phyloP scores from a whole-genome alignment of 23 tunicate species.

The Pegea sp. region DNA sequence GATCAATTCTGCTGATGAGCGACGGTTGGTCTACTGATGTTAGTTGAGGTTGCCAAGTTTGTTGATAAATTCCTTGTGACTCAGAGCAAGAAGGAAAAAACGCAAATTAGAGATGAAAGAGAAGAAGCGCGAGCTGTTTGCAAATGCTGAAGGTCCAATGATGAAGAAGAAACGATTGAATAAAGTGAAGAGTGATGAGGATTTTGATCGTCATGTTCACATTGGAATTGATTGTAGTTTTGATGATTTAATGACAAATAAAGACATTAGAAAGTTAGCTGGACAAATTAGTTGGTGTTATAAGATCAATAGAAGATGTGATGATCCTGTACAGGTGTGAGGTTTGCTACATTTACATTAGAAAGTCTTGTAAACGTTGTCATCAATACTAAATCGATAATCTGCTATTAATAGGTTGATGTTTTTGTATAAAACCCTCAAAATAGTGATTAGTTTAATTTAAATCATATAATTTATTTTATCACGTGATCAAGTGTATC shows the following conservation, averaged over 20 bases:
- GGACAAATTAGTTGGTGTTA: slow-evolving; percentile 84
- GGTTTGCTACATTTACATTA: background rate
- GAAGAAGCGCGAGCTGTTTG: slow-evolving; percentile 9
- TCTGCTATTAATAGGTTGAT: background rate
- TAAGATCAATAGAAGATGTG: slow-evolving; percentile 58
- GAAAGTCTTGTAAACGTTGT: too few relatives aligned
- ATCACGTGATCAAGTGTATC: too few relatives aligned
- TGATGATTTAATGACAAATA: slow-evolving; percentile 50
- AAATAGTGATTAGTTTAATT: too few relatives aligned
- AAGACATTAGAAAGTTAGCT: slow-evolving; percentile 45
- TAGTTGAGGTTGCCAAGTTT: too few relatives aligned
- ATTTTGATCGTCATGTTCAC: slow-evolving; percentile 35
- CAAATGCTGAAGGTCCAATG: background rate
- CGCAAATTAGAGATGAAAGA: too few relatives aligned
- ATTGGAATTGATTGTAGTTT: slow-evolving; percentile 64
- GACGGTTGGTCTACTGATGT: too few relatives aligned
- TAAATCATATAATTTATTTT: too few relatives aligned
- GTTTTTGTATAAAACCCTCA: background rate
- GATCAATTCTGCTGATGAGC: slow-evolving; percentile 38
- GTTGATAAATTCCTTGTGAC: too few relatives aligned
- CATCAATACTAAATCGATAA: too few relatives aligned
- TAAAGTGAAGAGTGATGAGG: slow-evolving; percentile 22
- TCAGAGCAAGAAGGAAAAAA: slow-evolving; percentile 48
- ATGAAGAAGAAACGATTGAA: slow-evolving; percentile 11
- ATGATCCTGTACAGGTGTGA: slow-evolving; percentile 52